These are phyloP conservation scores for Oryctes rhinoceros DNA, from an alignment of 1,140 invertebrate genomes.

Conservation along the genomic window DNA sequence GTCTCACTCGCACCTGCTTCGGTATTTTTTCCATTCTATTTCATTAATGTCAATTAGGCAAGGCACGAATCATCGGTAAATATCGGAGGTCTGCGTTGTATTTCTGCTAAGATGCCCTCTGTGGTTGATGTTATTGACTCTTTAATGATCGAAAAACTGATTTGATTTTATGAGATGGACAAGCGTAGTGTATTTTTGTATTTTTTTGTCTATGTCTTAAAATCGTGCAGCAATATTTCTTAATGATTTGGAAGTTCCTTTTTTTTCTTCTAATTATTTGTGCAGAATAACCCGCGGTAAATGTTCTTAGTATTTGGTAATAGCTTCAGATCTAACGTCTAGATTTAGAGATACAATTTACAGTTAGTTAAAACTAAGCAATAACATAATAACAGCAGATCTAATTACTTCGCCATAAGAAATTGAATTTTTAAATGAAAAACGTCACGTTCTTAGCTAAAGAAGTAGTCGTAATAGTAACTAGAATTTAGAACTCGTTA, in stretches of 20 bases:
- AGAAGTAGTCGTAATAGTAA: too few species aligned
- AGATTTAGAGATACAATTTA: too few species aligned
- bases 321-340: too few species aligned
- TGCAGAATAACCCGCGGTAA: too few species aligned
- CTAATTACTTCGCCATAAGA: too few species aligned
- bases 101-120: background rate
- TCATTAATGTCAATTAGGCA: slow-evolving; percentile 31
- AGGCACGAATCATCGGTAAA: slow-evolving; percentile 17
- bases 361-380: too few species aligned
- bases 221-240: background rate
- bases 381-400: too few species aligned
- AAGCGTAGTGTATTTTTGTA: background rate
- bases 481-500: too few species aligned
- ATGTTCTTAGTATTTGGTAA: too few species aligned
- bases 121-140: slow-evolving; percentile 12
- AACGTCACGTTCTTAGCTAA: too few species aligned
- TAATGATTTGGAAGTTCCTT: background rate
- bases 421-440: too few species aligned
- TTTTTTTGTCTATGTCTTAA: background rate
- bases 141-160: slow-evolving; percentile 5
- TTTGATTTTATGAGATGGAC: background rate
- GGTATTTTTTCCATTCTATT: background rate
- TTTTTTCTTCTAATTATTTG: background rate
- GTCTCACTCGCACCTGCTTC: background rate
- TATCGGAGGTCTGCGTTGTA: background rate